A percentile compares a stretch with the other conserved stretches of the same genome.
Conservation (phyloP, 2,113 vertebrate species). For the Micronycteris hirsuta region DNA sequence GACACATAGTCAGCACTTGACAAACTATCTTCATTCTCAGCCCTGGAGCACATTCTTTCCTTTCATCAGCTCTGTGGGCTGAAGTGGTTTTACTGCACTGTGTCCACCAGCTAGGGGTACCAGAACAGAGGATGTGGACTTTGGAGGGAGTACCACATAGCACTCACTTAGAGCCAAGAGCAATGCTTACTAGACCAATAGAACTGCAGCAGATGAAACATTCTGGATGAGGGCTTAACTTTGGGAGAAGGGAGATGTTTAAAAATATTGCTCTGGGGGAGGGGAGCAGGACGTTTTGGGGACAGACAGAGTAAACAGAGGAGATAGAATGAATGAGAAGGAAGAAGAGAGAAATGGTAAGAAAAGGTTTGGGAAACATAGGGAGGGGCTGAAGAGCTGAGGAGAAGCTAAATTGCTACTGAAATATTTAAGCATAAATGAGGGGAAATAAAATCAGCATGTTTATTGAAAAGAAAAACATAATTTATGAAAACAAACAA, state of each 20-base stretch:
- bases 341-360: background rate
- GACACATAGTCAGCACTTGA: background rate
- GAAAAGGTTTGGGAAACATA: background rate
- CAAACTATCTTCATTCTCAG: background rate
- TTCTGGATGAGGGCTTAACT: background rate
- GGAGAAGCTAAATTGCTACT: background rate
- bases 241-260: background rate
- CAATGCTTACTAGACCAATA: background rate
- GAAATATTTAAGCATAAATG: conserved; percentile 60
- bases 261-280: conserved; percentile 17
- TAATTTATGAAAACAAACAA: no score
- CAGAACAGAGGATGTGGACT: background rate
- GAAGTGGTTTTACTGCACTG: background rate
- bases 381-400: background rate
- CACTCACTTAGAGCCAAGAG: background rate
- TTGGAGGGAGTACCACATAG: background rate
- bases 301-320: background rate
- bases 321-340: background rate
- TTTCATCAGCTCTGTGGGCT: conserved; percentile 8
- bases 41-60: background rate
- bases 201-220: background rate
- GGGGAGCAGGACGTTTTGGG: background rate
- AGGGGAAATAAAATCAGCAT: conserved; percentile 66
- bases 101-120: background rate
- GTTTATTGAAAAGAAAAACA: conserved; percentile 56